Percentiles rank a stretch among this genome's conserved stretches.
Evolutionary conservation across 64 coral and sea anemone species (phyloP).

Genomic region (Stichodactyla mertensii): DNA sequence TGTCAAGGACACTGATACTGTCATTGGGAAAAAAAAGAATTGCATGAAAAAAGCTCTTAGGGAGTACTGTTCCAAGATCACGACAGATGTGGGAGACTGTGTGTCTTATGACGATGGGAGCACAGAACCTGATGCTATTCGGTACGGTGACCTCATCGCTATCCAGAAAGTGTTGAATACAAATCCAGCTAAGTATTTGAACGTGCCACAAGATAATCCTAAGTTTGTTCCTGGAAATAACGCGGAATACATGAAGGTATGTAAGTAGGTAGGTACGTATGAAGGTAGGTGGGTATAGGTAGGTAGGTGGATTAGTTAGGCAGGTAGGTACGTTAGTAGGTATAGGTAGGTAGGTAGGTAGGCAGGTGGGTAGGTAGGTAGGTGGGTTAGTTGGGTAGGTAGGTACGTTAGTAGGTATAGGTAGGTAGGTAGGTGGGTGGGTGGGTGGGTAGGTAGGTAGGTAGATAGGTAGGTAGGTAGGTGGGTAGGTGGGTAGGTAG

Average conservation of each 20-base stretch:
- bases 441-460: too few species aligned
- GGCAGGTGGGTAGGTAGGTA: too few species aligned
- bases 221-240: background rate
- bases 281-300: background rate
- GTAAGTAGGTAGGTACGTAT: background rate
- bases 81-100: background rate
- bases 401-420: too few species aligned
- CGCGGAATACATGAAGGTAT: background rate
- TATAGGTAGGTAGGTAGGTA: too few species aligned
- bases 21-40: background rate
- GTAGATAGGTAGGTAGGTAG: too few species aligned
- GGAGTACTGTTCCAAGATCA: background rate
- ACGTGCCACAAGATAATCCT: background rate
- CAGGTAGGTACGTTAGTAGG: too few species aligned
- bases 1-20: background rate
- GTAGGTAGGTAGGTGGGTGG: too few species aligned
- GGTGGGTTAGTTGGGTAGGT: too few species aligned
- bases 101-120: background rate
- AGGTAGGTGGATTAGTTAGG: too few species aligned
- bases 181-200: background rate
- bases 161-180: background rate
- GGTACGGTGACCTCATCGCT: background rate
- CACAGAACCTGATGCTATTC: background rate
- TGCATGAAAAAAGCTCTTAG: background rate
- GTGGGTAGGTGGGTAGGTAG: too few species aligned